phyloP scores from a whole-genome alignment of 2,797 vertebrate species.

The Smutsia gigantea region DNA sequence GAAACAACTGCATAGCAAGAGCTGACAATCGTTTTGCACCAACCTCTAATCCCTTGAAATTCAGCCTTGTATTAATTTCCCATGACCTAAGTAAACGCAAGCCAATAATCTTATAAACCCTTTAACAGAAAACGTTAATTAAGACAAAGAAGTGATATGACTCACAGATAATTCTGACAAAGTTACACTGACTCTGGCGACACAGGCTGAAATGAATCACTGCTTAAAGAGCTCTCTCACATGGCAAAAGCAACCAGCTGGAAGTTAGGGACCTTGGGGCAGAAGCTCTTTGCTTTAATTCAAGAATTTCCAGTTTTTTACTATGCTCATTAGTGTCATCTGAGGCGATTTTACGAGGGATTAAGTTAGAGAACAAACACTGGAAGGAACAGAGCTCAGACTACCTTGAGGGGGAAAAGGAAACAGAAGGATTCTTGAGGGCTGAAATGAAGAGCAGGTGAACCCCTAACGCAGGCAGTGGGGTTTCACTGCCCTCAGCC shows the following conservation, averaged over 20 bases:
- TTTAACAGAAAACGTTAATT: neutral
- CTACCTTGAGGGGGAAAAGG: neutral
- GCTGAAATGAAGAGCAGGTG: neutral
- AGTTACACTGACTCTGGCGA: neutral
- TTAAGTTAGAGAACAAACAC: slow-evolving; percentile 37
- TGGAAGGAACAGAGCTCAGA: neutral
- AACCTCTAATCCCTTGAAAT: neutral
- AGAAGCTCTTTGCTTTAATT: slow-evolving; percentile 37
- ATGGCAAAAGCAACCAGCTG: neutral
- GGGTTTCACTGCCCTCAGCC: neutral
- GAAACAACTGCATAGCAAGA: neutral
- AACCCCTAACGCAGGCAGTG: neutral
- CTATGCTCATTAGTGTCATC: slow-evolving; percentile 9
- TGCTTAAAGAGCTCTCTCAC: neutral
- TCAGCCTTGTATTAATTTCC: neutral
- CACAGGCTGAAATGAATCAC: neutral
- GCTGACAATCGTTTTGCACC: neutral
- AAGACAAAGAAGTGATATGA: neutral
- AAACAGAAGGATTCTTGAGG: neutral
- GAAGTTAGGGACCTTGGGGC: neutral
- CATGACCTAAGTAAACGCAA: slow-evolving; percentile 32
- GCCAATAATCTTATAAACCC: neutral
- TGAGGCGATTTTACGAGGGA: neutral
- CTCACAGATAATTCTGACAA: neutral
- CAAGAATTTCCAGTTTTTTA: slow-evolving; percentile 70